Evolutionary conservation across 2,888 invertebrate genomes (phyloP), one percentile per base, ranked within the genome.

Genomic region (Brachylomia viminalis): DNA sequence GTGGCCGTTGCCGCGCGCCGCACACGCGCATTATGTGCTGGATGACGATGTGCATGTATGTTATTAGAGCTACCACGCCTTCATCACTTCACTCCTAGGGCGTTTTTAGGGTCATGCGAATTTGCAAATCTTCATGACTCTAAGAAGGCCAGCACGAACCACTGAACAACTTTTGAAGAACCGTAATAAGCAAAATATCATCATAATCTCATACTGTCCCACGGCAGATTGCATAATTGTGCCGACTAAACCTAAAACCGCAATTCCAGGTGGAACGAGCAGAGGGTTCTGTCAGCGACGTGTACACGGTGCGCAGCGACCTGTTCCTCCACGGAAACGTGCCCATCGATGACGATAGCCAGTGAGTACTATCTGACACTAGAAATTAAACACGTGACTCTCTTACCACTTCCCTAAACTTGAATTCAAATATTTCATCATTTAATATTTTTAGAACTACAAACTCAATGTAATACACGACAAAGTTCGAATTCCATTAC

Each of bases 261-360:
- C 17, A 64, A 80, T 85, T 85, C 3, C 84, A 96, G 95, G 92
- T 94, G 77, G 95, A 94, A 77, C 92, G 92, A 82, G 91, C 93
- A 0, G 95, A 96, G 75, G 91, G 91, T 17, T 93, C 94, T 0
- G 94, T 94, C 70, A 94, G 91, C 86, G 94, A 95, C 84, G 93
- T 94, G 52, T 95, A 92, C 85, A 94, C 95, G 2, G 94, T 96
- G 72, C 90, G 95, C 56, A 96, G 96, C 79, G 96, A 96, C 78
- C 92, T 96, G 45, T 96, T 96, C 89, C 93, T 96, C 2, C 96
- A 95, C 75, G 95, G 95, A 13, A 95, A 96, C 75, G 91, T 94
- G 56, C 90, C 94, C 70, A 93, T 93, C 67, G 95, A 94, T 71
- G 96, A 96, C 64, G 96, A 96, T 75, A 96, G 95, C 92, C 94